These are phyloP conservation scores for Cydia amplana DNA, from an alignment of 1,140 invertebrate species.

Conservation along the genomic window DNA sequence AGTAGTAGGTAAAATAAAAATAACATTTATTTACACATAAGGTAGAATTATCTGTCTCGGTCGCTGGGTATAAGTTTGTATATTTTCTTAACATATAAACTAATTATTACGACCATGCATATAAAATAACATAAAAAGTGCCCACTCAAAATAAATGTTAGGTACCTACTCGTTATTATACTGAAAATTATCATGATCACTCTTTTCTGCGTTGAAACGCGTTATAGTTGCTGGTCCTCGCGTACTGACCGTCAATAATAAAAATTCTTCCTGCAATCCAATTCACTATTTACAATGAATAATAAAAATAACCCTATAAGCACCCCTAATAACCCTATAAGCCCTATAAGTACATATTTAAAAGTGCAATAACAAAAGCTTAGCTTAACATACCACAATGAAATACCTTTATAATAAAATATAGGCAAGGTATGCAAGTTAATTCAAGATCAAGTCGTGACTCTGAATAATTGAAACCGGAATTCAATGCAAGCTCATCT, in stretches of 20 bases:
- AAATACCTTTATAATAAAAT: background rate
- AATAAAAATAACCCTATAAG: background rate
- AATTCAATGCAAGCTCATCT: conserved; percentile 41
- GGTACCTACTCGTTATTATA: too few species aligned
- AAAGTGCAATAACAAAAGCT: background rate
- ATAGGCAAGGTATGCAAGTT: conserved; percentile 9
- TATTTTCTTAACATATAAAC: too few species aligned
- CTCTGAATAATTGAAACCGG: conserved; percentile 37
- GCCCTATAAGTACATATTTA: background rate
- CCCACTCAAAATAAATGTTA: too few species aligned
- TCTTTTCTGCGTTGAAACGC: too few species aligned
- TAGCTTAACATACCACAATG: background rate
- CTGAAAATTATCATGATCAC: too few species aligned
- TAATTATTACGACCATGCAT: too few species aligned
- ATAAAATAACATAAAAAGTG: too few species aligned
- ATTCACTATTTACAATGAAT: background rate
- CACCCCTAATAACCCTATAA: background rate
- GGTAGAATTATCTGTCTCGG: too few species aligned
- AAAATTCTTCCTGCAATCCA: background rate
- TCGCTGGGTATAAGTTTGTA: too few species aligned
- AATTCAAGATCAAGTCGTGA: conserved; percentile 48
- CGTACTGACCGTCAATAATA: background rate
- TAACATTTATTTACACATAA: too few species aligned
- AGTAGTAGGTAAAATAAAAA: too few species aligned
- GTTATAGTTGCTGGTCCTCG: too few species aligned